Evolutionary conservation across 2,797 vertebrate species (phyloP).

Genomic region (Sebastes trivittatus): DNA sequence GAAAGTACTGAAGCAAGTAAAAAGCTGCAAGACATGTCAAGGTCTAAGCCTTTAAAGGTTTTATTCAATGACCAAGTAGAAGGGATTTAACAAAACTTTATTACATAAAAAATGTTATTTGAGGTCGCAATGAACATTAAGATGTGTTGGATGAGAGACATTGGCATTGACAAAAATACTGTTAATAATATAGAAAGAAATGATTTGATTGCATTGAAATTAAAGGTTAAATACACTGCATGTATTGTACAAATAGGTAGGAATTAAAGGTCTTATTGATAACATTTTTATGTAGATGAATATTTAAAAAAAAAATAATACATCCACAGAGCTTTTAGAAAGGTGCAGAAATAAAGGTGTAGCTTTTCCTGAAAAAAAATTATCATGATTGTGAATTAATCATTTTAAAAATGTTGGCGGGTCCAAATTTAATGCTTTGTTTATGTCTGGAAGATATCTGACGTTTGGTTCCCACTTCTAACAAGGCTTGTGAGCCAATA

Average conservation of each 20-base stretch:
- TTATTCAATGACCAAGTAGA: background rate
- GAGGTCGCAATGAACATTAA: background rate
- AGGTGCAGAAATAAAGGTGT: too few species aligned
- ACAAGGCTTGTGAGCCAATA: too few species aligned
- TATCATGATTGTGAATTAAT: too few species aligned
- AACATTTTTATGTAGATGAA: background rate
- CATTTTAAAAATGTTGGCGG: too few species aligned
- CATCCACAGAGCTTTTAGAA: too few species aligned
- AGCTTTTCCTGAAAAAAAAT: too few species aligned
- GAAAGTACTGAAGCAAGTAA: background rate
- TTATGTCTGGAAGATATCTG: too few species aligned
- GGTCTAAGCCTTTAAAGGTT: background rate
- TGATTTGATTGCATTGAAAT: conserved; percentile 7
- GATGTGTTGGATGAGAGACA: background rate
- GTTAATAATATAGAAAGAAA: background rate
- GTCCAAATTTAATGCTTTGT: too few species aligned
- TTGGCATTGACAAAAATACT: conserved; percentile 21
- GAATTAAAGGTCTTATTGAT: too few species aligned
- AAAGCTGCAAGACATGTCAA: background rate
- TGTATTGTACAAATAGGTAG: background rate
- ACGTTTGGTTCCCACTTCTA: too few species aligned
- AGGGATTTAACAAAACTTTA: background rate
- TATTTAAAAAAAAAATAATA: conserved; percentile 8
- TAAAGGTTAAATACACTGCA: background rate
- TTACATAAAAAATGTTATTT: background rate